A percentile compares a stretch with the other conserved stretches of the same genome.
Evolutionary conservation across 92 coral and sea anemone genomes (phyloP).

Genomic region (Isaurus tuberculatus): DNA sequence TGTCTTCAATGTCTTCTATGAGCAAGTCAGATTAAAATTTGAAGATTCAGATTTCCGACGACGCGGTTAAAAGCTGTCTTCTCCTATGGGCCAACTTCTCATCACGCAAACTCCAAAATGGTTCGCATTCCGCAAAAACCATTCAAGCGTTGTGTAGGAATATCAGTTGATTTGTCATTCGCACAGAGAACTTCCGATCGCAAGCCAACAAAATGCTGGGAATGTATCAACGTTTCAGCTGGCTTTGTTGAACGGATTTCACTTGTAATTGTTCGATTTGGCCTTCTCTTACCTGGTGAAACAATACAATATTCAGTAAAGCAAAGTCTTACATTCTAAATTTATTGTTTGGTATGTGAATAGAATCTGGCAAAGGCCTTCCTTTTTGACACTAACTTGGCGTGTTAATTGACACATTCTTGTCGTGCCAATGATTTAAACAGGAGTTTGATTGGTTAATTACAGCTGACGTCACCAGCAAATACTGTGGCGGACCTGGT

Average conservation of each 20-base stretch:
- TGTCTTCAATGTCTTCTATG: slow-evolving; percentile 9
- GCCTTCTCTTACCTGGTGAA: slow-evolving; percentile 32
- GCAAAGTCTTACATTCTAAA: slow-evolving; percentile 33
- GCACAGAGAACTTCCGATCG: slow-evolving; percentile 41
- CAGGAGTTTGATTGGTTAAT: slow-evolving; percentile 69
- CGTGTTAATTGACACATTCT: slow-evolving; percentile 90
- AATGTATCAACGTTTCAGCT: slow-evolving; percentile 37
- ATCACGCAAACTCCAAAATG: slow-evolving; percentile 51
- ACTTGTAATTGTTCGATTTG: slow-evolving; percentile 1
- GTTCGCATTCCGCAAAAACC: slow-evolving; percentile 47
- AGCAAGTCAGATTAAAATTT: slow-evolving; percentile 24
- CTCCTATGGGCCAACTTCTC: slow-evolving; percentile 34
- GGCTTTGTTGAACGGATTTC: background rate
- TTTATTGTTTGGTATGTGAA: slow-evolving; percentile 74
- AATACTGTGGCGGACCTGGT: slow-evolving; percentile 66
- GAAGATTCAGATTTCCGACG: slow-evolving; percentile 36
- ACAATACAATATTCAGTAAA: slow-evolving; percentile 37
- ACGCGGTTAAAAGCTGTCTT: slow-evolving; percentile 35
- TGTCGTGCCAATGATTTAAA: slow-evolving; percentile 68
- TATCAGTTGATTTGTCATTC: slow-evolving; percentile 48
- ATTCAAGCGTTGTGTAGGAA: slow-evolving; percentile 49
- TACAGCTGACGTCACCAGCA: slow-evolving; percentile 63
- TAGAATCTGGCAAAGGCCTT: slow-evolving; percentile 68
- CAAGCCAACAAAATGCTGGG: slow-evolving; percentile 33
- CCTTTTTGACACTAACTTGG: slow-evolving; percentile 78